Evolutionary conservation across 1,140 invertebrate species (phyloP).

Genomic region (Heliothis virescens): DNA sequence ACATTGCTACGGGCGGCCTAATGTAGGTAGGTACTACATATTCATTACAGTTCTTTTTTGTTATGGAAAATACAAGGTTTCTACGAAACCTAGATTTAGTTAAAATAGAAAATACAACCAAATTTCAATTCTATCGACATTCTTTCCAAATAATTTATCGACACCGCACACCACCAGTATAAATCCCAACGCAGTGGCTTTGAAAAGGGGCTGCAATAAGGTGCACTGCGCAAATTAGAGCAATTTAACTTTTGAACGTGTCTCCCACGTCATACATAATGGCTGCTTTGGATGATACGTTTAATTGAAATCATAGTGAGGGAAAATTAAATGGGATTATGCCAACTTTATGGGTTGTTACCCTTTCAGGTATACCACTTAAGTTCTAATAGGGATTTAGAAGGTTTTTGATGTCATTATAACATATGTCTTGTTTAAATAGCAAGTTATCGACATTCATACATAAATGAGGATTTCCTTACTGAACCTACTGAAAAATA

Average conservation of each 20-base stretch:
- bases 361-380: conserved; percentile 14
- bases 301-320: conserved; percentile 50
- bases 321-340: conserved; percentile 50
- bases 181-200: conserved; percentile 73
- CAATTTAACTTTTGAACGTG: conserved; percentile 83
- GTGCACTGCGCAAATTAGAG: conserved; percentile 82
- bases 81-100: neutral
- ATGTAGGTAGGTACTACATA: no score
- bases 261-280: conserved; percentile 61
- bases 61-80: neutral
- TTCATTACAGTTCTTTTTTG: no score
- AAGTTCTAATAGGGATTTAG: neutral
- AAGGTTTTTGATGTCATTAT: neutral
- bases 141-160: conserved; percentile 2
- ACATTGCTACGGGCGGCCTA: no score
- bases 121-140: neutral
- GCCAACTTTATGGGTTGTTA: conserved; percentile 31
- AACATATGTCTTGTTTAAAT: neutral
- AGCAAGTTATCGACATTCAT: no score
- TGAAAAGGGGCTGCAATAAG: conserved; percentile 79
- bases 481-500: no score
- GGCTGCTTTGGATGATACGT: conserved; percentile 50
- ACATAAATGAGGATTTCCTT: no score
- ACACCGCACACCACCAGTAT: conserved; percentile 22
- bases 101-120: neutral